A percentile compares a stretch with the other conserved stretches of the same genome.
Conservation (phyloP, 2,113 vertebrate genomes). For the Toxotes jaculatrix region DNA sequence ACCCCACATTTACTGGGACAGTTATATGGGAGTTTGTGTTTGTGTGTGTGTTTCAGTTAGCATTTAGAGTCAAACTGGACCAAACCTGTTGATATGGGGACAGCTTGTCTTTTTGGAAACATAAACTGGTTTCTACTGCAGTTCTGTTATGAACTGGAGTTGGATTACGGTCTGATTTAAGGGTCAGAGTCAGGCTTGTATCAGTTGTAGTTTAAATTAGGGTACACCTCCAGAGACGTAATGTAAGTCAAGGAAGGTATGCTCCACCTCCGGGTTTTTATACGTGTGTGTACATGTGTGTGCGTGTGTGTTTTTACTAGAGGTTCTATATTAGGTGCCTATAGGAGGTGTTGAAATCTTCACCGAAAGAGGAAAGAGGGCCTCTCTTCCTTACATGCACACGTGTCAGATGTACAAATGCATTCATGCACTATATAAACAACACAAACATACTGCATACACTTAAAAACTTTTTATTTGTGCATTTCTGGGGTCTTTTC, state of each 20-base stretch:
- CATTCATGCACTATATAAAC: not conserved
- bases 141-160: no score
- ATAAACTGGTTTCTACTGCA: not conserved
- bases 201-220: conserved; percentile 36
- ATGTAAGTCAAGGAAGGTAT: conserved; percentile 39
- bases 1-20: conserved; percentile 54
- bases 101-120: not conserved
- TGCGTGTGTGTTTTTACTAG: conserved; percentile 20
- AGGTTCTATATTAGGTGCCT: conserved; percentile 42
- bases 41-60: conserved; percentile 16
- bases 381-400: conserved; percentile 13
- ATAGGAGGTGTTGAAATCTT: conserved; percentile 50
- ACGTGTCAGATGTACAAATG: conserved; percentile 3
- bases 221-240: conserved; percentile 16
- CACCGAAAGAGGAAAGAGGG: conserved; percentile 4
- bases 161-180: not conserved
- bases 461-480: not conserved
- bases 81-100: conserved; percentile 13
- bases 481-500: no score
- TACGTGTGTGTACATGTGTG: not conserved
- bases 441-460: not conserved
- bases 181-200: not conserved
- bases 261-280: conserved; percentile 13
- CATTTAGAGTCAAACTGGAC: conserved; percentile 28
- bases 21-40: conserved; percentile 17